Base-by-base conservation (phyloP, 2,113 vertebrate genomes). In the Montifringilla adamsi region DNA sequence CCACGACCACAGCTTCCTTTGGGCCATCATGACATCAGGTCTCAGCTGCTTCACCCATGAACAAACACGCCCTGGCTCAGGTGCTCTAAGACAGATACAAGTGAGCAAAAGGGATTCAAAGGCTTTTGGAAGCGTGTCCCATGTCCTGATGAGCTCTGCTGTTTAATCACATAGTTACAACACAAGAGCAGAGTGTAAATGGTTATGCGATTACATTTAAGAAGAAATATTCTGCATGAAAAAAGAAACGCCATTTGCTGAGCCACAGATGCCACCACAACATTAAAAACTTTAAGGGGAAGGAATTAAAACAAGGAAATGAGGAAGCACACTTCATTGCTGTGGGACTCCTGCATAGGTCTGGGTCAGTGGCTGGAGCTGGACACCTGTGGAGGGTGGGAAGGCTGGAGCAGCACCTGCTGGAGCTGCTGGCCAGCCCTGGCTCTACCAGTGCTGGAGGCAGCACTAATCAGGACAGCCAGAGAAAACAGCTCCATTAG, bases 91-190 rank as follows among this genome's bases (percentile, higher is more conserved):
- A 33, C 15, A 74, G 43, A 59, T 21, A 8, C 21, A 30, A 0
- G 0, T 5, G 37, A 23, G 13, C 28, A 49, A n/a, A 74, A 62
- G 12, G 33, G 14, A 28, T 41, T 58, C 67, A 76, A 17, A 66
- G n/a, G 50, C 9, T 73, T 84, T 89, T 0, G 0, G 77, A 73
- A 90, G 31, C 2, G 15, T 1, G 1, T 17, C 28, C 21, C 18
- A 5, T 53, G 81, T 85, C 88, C 93, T 43, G 59, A 26, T 8
- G 27, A 73, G 55, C 69, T 89, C 44, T 94, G 70, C 47, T 95
- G 33, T n/a, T 81, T 90, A 90, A 79, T 41, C 33, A 18, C 6
- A 15, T 15, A 79, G 84, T 58, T 50, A 75, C 11, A 93, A 88
- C 3, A 52, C 56, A 82, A 84, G 35, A 60, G 41, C 28, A 89